Conservation (phyloP, 2,797 vertebrate species). For the Hippocampus kuda region DNA sequence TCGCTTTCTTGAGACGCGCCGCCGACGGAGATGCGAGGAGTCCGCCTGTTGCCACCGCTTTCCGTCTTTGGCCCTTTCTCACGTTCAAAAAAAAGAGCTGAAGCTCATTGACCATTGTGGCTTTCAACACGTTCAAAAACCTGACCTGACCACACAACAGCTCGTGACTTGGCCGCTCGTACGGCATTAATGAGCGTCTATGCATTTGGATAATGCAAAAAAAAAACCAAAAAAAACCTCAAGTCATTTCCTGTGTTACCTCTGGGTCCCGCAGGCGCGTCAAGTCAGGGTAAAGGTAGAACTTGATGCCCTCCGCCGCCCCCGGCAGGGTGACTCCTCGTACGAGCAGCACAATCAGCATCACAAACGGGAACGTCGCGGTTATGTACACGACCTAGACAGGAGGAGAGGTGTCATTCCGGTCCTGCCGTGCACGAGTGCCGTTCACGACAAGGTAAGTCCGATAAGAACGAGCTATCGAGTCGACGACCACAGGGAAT, state of each 20-base stretch:
- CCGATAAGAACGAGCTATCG: background rate
- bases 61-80: too few species aligned
- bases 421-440: too few species aligned
- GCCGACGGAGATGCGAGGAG: too few species aligned
- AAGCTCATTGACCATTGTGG: too few species aligned
- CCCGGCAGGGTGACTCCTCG: slow-evolving; percentile 93
- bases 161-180: background rate
- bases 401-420: slow-evolving; percentile 5
- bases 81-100: too few species aligned
- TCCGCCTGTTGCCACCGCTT: too few species aligned
- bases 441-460: background rate
- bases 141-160: too few species aligned
- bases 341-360: slow-evolving; percentile 89
- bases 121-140: too few species aligned
- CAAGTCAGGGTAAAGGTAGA: slow-evolving; percentile 94
- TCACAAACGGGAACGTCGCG: slow-evolving; percentile 93
- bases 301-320: slow-evolving; percentile 89
- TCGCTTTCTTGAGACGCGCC: too few species aligned
- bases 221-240: background rate
- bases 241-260: slow-evolving; percentile 56
- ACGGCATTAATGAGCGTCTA: background rate
- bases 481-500: slow-evolving; percentile 12
- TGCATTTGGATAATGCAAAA: background rate
- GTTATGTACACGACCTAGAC: slow-evolving; percentile 92
- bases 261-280: slow-evolving; percentile 87